A percentile compares a stretch with the other conserved stretches of the same genome.
phyloP scores from a whole-genome alignment of 2,797 vertebrate genomes.

The Neostethus bicornis region DNA sequence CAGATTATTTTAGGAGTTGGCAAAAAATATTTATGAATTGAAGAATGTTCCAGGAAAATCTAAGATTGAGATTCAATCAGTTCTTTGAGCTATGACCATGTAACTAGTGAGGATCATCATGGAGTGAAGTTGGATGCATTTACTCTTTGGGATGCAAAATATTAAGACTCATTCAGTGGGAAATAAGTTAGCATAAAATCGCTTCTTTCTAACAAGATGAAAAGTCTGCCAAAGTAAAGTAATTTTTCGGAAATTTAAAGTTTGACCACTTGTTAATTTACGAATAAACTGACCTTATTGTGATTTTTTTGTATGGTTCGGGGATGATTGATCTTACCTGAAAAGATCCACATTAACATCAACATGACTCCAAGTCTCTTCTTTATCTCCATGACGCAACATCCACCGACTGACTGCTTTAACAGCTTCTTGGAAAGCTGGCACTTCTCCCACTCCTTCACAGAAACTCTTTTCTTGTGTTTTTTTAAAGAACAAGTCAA shows the following conservation, averaged over 20 bases:
- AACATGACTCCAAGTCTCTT: conserved; percentile 68
- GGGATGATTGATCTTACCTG: conserved; percentile 72
- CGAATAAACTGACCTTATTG: not conserved
- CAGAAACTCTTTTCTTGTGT: too few relatives aligned
- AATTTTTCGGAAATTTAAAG: too few relatives aligned
- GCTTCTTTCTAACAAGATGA: not conserved
- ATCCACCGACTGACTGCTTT: conserved; percentile 64
- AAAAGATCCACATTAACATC: conserved; percentile 69
- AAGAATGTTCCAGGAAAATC: not conserved
- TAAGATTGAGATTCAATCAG: too few relatives aligned
- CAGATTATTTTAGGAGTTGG: conserved; percentile 47
- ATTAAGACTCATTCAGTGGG: too few relatives aligned
- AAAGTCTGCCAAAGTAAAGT: too few relatives aligned
- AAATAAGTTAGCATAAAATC: too few relatives aligned
- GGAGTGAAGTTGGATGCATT: too few relatives aligned
- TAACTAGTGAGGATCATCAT: too few relatives aligned
- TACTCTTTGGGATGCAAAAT: too few relatives aligned
- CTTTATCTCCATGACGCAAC: conserved; percentile 74
- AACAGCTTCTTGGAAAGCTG: conserved; percentile 47
- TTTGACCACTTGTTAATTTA: not conserved
- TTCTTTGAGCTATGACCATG: too few relatives aligned
- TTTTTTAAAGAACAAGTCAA: conserved; percentile 32
- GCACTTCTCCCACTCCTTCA: conserved; percentile 4
- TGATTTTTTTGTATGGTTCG: not conserved
- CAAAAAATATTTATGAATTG: conserved; percentile 61